Evolutionary conservation across 2,113 vertebrate species (phyloP).

Genomic region (Tachycineta bicolor): DNA sequence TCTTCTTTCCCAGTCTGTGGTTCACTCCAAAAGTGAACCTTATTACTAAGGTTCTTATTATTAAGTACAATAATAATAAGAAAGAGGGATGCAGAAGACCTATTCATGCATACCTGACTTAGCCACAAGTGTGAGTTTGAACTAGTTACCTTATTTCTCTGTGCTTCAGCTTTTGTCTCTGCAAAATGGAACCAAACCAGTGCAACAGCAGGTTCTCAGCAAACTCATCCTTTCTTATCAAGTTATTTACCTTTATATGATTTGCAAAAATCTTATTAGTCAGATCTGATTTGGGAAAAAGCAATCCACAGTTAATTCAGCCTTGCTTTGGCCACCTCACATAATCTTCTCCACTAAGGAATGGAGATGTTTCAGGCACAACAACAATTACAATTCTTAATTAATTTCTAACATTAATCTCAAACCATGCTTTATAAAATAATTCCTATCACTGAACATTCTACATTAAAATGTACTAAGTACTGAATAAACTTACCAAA

Average conservation of each 20-base stretch:
- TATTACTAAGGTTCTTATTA: background rate
- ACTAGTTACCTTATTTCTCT: background rate
- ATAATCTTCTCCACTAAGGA: background rate
- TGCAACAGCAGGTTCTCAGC: background rate
- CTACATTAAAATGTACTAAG: background rate
- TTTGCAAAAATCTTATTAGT: background rate
- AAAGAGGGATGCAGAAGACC: background rate
- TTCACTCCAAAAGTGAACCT: background rate
- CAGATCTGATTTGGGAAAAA: background rate
- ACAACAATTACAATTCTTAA: background rate
- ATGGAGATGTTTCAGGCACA: background rate
- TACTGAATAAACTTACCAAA: background rate
- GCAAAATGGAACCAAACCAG: background rate
- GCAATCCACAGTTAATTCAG: background rate
- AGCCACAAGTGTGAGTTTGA: background rate
- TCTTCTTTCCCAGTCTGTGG: background rate
- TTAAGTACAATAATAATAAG: background rate
- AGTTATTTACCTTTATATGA: background rate
- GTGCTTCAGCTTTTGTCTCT: background rate
- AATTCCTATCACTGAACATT: background rate
- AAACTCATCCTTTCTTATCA: background rate
- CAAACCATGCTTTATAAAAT: background rate
- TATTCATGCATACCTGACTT: background rate
- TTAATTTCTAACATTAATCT: background rate
- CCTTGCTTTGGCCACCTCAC: background rate